Evolutionary conservation across 2,113 vertebrate genomes (phyloP).

Genomic region (Puffinus mauretanicus): DNA sequence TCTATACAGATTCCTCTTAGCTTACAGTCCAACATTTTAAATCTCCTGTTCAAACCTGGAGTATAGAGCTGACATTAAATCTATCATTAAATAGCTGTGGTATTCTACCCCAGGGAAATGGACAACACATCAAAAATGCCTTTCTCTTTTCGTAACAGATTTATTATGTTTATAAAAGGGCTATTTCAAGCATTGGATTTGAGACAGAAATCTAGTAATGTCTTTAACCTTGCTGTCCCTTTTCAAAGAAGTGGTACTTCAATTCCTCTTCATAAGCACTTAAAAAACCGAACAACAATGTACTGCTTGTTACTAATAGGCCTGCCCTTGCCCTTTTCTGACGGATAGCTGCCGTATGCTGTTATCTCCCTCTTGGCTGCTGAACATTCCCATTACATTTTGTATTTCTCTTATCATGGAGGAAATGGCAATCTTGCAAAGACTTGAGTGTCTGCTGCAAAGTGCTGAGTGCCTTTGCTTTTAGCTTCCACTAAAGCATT

Average conservation of each 20-base stretch:
- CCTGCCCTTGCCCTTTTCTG: slow-evolving; percentile 6
- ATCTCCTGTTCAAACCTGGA: neutral
- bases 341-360: neutral
- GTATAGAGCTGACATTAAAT: neutral
- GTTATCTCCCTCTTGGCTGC: neutral
- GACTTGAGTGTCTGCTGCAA: neutral
- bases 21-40: neutral
- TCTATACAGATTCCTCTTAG: neutral
- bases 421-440: neutral
- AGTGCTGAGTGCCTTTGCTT: neutral
- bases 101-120: neutral
- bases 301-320: neutral
- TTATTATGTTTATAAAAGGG: slow-evolving; percentile 18
- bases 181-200: neutral
- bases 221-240: slow-evolving; percentile 16
- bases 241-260: neutral
- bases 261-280: slow-evolving; percentile 6
- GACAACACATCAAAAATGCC: neutral
- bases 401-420: neutral
- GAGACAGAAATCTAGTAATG: neutral
- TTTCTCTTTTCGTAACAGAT: neutral
- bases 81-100: neutral
- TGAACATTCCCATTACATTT: slow-evolving; percentile 13
- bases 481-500: neutral
- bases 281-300: fast-evolving